Base-by-base conservation (phyloP, 2,113 vertebrate species). In the Gymnocephalus cernua region DNA sequence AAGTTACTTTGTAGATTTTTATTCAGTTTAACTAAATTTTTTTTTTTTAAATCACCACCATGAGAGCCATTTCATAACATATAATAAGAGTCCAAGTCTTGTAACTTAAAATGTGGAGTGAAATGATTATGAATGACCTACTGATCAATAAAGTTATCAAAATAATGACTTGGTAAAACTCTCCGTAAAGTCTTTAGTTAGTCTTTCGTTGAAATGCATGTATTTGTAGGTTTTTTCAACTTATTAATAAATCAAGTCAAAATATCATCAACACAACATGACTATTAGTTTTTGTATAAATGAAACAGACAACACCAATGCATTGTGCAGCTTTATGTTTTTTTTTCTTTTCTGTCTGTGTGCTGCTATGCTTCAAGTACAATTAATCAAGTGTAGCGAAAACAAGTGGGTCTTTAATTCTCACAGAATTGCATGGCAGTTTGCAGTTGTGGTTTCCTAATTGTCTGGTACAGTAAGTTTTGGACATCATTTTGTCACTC, bases 391-490 rank as follows among this genome's bases (percentile, higher is more conserved):
- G 14, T 23, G 10, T 12, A 12, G 59, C 27, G 10, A 38, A 32
- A 78, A n/a, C 41, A 57, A 74, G 19, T n/a, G 38, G 41, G n/a
- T 57, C 66, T 68, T 69, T 80, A 48, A 41, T 73, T 50, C 27
- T 25, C 44, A 10, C 11, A n/a, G 45, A 57, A 67, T 14, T 63
- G 27, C 3, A 13, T 5, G 0, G 65, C 50, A 13, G 50, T 50
- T 78, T 35, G 4, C 29, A 74, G 41, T 47, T 56, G 25, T 41
- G n/a, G 32, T 77, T 83, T 79, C 58, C 27, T 32, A 74, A 77
- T 62, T 64, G 76, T 59, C 70, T 67, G 15, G 70, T 57, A 88
- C 82, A 81, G 54, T 77, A 23, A 67, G 45, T 74, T 85, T 71
- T 45, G 13, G 63, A 48, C 56, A 72, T 32, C 16, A 73, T 69